Base-by-base conservation (phyloP, 2,888 invertebrate species). In the Thysanoteuthis rhombus region DNA sequence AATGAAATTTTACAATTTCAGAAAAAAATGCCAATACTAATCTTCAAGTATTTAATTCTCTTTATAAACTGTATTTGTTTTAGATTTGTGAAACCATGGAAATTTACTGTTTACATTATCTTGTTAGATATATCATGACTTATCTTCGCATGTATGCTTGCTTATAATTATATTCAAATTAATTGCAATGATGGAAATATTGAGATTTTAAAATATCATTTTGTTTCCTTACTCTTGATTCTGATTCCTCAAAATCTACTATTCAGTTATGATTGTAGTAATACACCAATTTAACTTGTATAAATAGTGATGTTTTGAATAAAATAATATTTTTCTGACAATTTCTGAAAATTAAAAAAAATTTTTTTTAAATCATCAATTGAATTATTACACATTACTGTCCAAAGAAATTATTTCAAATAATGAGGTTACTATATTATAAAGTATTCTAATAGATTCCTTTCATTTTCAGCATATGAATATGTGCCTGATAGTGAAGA, bases 401-500 rank as follows among this genome's bases (percentile, higher is more conserved):
- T 42, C 12, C 3, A 25, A 90, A 39, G n/a, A 91, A 92, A 47
- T 38, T 19, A n/a, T 45, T 93, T 25, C 38, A n/a, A 52, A n/a
- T 93, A 28, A 93, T 3, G n/a, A n/a, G 47, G 28, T 32, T 45
- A 32, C 28, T 93, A 36, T 38, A 10, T 36, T 93, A 75, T 75
- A 75, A 75, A 75, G 36, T n/a, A 75, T n/a, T 75, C n/a, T 75
- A 19, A 42, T 12, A 22, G 22, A 92, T 42, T 38, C 12, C 75
- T 1, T 75, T 75, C 36, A n/a, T 75, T 75, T 96, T 94, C 97
- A 99, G 99, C 99, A 92, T 99, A 98, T 97, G 99, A 99, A 97
- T 99, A 99, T 97, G 98, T 98, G 95, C 98, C 98, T 95, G 98
- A 98, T 97, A 98, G 98, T 95, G 98, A 98, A 97, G 98, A 98